These are phyloP conservation scores for Halichoerus grypus DNA, from an alignment of 2,113 vertebrate genomes.

Conservation along the genomic window DNA sequence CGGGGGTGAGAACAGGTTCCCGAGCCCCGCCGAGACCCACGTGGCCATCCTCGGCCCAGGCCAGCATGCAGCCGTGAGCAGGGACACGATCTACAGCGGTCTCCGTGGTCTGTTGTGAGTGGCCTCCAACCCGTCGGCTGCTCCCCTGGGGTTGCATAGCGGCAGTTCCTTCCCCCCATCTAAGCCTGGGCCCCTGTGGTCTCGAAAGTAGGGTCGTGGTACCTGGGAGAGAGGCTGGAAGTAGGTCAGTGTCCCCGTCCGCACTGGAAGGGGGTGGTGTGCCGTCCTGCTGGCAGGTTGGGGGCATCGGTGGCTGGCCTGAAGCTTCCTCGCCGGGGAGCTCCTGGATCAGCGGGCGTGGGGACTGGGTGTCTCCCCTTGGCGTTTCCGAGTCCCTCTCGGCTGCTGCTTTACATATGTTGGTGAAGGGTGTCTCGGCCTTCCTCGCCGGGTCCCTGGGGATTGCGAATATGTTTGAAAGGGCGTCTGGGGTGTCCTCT, in stretches of 20 bases:
- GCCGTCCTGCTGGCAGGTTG: accelerated
- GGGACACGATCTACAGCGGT: accelerated
- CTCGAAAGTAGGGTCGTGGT: background rate
- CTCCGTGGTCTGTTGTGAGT: background rate
- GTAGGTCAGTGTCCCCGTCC: background rate
- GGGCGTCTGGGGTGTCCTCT: slow-evolving; percentile 45
- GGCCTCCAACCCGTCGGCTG: background rate
- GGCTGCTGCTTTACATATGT: slow-evolving; percentile 65
- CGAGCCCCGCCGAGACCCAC: accelerated
- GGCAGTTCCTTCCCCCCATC: accelerated
- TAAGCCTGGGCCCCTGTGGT: accelerated
- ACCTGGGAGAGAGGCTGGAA: slow-evolving; percentile 43
- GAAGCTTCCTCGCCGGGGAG: background rate
- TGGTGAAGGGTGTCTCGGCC: slow-evolving; percentile 28
- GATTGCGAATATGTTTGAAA: slow-evolving; percentile 67
- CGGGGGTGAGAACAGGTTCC: too few relatives aligned
- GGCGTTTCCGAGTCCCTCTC: background rate
- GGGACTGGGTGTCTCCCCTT: background rate
- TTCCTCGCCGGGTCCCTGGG: slow-evolving; percentile 29
- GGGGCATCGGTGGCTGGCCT: background rate
- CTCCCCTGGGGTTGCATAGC: too few relatives aligned
- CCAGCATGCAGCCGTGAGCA: accelerated
- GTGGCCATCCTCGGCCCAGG: too few relatives aligned
- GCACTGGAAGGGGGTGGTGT: accelerated
- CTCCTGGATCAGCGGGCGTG: slow-evolving; percentile 83